Percentiles rank a stretch among this genome's conserved stretches.
Evolutionary conservation across 2,797 vertebrate species (phyloP).

Genomic region (Pteropus rufus): DNA sequence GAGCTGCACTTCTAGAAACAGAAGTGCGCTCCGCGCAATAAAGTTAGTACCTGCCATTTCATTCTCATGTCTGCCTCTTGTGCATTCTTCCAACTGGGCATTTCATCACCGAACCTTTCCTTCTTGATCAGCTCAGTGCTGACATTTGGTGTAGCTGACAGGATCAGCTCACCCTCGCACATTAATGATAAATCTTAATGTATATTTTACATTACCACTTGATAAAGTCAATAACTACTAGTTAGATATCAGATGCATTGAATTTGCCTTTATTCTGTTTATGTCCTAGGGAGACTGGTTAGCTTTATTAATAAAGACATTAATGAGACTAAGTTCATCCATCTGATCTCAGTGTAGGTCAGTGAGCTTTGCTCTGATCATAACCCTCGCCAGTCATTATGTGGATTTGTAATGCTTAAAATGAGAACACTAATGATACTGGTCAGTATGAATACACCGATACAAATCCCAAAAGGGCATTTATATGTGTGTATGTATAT

Average conservation of each 20-base stretch:
- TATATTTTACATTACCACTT: background rate
- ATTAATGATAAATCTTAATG: background rate
- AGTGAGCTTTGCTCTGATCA: slow-evolving; percentile 15
- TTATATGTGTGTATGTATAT: background rate
- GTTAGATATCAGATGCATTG: background rate
- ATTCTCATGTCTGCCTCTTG: too few species aligned
- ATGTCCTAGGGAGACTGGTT: background rate
- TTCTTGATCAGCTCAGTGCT: too few species aligned
- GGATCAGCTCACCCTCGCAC: too few species aligned
- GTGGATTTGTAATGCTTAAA: slow-evolving; percentile 16
- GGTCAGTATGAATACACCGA: background rate
- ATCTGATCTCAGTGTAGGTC: slow-evolving; percentile 46
- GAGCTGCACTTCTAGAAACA: too few species aligned
- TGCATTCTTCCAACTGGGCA: too few species aligned
- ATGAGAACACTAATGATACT: slow-evolving; percentile 51
- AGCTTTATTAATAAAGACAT: slow-evolving; percentile 46
- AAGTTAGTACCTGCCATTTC: too few species aligned
- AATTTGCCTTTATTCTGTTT: background rate
- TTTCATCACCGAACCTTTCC: too few species aligned
- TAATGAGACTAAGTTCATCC: slow-evolving; percentile 36
- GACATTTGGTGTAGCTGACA: too few species aligned
- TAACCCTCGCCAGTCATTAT: slow-evolving; percentile 44
- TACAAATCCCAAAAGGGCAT: background rate
- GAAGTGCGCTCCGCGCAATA: too few species aligned
- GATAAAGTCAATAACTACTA: background rate